Conservation (phyloP, 1,140 invertebrate genomes). For the Orussus abietinus region DNA sequence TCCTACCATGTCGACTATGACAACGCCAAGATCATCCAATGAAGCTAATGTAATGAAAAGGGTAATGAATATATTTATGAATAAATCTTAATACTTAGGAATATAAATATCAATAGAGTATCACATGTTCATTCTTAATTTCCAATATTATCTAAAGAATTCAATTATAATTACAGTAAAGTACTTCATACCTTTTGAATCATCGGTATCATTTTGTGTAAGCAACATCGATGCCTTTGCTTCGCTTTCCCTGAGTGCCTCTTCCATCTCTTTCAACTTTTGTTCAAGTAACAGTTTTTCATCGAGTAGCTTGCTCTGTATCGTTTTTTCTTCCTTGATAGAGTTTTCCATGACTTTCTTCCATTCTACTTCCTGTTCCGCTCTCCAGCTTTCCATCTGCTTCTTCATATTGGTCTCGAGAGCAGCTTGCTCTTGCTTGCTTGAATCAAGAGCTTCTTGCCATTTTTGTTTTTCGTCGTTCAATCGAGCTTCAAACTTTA, state of each 20-base stretch:
- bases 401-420: constrained; percentile 48
- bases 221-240: too few species aligned
- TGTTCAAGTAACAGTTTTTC: constrained; percentile 39
- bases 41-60: too few species aligned
- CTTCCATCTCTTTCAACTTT: constrained; percentile 50
- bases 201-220: too few species aligned
- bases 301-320: constrained; percentile 48
- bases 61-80: too few species aligned
- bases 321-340: constrained; percentile 51
- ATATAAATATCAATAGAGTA: too few species aligned
- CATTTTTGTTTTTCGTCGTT: constrained; percentile 51
- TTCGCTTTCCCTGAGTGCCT: constrained; percentile 49
- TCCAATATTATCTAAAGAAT: too few species aligned
- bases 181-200: too few species aligned
- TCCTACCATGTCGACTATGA: too few species aligned
- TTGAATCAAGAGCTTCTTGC: constrained; percentile 48
- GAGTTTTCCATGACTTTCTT: constrained; percentile 39
- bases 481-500: constrained; percentile 52
- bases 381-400: constrained; percentile 51
- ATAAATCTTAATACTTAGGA: too few species aligned
- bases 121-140: too few species aligned
- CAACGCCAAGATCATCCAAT: too few species aligned
- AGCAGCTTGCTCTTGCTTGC: constrained; percentile 47
- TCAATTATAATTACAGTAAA: too few species aligned
- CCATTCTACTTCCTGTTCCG: constrained; percentile 39